Evolutionary conservation across 1,140 invertebrate genomes (phyloP), one percentile per base, ranked within the genome.

Genomic region (Temnothorax nylanderi): DNA sequence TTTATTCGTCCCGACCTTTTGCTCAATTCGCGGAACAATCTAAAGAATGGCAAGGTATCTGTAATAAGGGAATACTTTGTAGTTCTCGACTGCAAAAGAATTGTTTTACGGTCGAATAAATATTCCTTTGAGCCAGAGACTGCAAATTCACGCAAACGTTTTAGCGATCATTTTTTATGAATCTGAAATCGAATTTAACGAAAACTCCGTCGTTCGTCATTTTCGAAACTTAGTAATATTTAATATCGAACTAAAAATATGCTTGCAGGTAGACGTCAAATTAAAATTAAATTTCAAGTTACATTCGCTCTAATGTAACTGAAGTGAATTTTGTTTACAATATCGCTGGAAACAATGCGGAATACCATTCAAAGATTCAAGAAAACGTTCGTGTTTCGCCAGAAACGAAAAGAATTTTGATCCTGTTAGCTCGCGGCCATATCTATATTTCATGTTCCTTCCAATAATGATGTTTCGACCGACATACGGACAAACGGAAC

Each of bases 211-310:
- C 18, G 32, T 13, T 54, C n/a, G 1, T 13, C 6, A n/a, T 62
- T 64, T 8, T 32, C 16, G 3, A 64, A 18, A 5, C 13, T 44
- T 44, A 13, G n/a, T 16, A 60, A 76, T 76, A 44, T n/a, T 62
- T 32, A n/a, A 77, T 64, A 64, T 47, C 11, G 34, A 32, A 18
- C 47, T 44, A n/a, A 64, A 77, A 32, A 72, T 3, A 21, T 37
- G 34, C 7, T 41, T 18, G 3, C 44, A 56, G 18, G 4, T 18
- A 64, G n/a, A 67, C n/a, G 1, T 69, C 32, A 41, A 81, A 69
- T 37, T 81, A 81, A 67, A 80, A 51, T 67, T 80, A n/a, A 56
- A 71, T 71, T 80, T 21, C 37, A 80, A 80, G 34, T 81, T 81
- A 71, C 26, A 32, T 56, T 3, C 16, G 13, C 47, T 41, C 26